Evolutionary conservation across 2,888 invertebrate species (phyloP).

Genomic region (Campoplex capitator): DNA sequence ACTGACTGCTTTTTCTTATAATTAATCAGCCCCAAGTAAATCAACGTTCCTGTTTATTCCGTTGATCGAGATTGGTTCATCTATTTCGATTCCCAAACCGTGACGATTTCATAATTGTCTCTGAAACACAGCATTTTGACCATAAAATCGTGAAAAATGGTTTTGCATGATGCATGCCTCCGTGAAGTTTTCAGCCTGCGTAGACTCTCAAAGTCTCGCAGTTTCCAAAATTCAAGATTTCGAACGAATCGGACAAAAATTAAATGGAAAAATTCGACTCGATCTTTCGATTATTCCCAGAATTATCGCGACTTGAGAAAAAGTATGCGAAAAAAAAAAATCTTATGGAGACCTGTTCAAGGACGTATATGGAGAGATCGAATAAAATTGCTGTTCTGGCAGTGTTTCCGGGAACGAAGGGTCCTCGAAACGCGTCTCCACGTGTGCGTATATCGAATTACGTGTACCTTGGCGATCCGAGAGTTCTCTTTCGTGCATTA

Average conservation of each 20-base stretch:
- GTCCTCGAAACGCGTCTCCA: constrained; percentile 18
- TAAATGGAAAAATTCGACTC: not conserved
- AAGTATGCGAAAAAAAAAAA: constrained; percentile 6
- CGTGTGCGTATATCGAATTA: not conserved
- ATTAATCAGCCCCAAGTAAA: too few species aligned
- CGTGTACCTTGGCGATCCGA: not conserved
- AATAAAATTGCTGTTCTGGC: constrained; percentile 46
- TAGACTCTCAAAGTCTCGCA: not conserved
- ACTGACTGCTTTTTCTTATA: too few species aligned
- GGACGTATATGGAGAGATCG: constrained; percentile 44
- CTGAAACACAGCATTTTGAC: too few species aligned
- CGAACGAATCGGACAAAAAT: not conserved
- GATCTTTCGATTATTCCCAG: constrained; percentile 3
- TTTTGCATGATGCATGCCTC: too few species aligned
- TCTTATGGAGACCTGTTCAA: constrained; percentile 58
- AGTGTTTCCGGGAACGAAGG: constrained; percentile 53
- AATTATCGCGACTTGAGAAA: not conserved
- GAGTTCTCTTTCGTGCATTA: not conserved
- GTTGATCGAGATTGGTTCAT: too few species aligned
- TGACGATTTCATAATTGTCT: too few species aligned
- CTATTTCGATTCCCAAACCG: too few species aligned
- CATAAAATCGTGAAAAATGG: not conserved
- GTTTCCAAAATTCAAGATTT: not conserved
- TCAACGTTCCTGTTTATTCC: too few species aligned
- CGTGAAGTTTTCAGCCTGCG: not conserved